Evolutionary conservation across 2,113 vertebrate species (phyloP).

Genomic region (Semicossyphus pulcher): DNA sequence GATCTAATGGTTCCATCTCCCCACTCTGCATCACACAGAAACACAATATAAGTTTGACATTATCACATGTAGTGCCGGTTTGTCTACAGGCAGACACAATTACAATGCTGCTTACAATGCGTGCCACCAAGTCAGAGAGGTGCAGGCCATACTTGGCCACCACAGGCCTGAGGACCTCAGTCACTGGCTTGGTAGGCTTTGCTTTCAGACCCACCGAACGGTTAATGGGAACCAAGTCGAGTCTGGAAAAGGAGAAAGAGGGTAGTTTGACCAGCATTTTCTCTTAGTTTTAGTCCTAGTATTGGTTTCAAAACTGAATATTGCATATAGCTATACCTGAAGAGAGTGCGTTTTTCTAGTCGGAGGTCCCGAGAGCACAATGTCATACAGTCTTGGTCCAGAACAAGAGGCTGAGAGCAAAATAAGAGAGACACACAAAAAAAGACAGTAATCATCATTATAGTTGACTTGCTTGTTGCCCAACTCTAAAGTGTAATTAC

Average conservation of each 20-base stretch:
- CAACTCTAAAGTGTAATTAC: conserved; percentile 15
- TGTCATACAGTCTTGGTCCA: conserved; percentile 97
- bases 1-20: conserved; percentile 93
- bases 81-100: neutral
- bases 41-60: conserved; percentile 15
- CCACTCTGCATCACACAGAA: conserved; percentile 86
- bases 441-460: neutral
- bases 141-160: conserved; percentile 97
- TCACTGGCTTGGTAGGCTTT: conserved; percentile 97
- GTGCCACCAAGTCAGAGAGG: conserved; percentile 91
- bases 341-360: conserved; percentile 95
- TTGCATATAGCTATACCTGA: conserved; percentile 85
- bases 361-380: conserved; percentile 93
- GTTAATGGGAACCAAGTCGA: conserved; percentile 97
- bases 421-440: conserved; percentile 28
- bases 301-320: neutral
- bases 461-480: conserved; percentile 15
- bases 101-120: conserved; percentile 87
- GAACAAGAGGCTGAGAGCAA: conserved; percentile 91
- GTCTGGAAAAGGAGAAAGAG: conserved; percentile 73
- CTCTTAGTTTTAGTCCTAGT: neutral
- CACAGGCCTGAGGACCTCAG: conserved; percentile 95
- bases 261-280: neutral
- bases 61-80: neutral
- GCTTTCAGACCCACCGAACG: conserved; percentile 97